These are phyloP conservation scores for Stichodactyla helianthus DNA, from an alignment of 64 coral and sea anemone genomes.

Conservation along the genomic window DNA sequence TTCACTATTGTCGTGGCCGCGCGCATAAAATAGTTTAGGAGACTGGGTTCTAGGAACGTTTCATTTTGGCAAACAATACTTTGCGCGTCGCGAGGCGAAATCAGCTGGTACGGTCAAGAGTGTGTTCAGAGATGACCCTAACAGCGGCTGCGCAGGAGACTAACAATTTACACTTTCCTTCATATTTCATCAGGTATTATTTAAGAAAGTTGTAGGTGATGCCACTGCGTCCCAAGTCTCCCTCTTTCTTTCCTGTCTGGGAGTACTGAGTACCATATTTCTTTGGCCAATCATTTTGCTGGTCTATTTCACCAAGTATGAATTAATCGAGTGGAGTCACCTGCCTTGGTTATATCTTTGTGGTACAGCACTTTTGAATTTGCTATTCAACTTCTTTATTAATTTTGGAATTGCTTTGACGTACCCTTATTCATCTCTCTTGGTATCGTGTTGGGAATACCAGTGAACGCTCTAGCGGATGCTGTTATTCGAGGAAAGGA, in stretches of 20 bases:
- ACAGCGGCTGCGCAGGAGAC: too few species aligned
- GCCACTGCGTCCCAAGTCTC: slow-evolving; percentile 69
- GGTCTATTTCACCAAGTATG: slow-evolving; percentile 64
- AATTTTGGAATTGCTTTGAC: slow-evolving; percentile 92
- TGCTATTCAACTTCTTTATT: slow-evolving; percentile 81
- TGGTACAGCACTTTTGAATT: slow-evolving; percentile 51
- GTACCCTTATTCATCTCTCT: slow-evolving; percentile 84
- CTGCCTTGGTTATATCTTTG: slow-evolving; percentile 81
- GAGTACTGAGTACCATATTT: slow-evolving; percentile 57
- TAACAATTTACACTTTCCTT: too few species aligned
- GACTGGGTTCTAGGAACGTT: too few species aligned
- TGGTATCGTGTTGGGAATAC: slow-evolving; percentile 85
- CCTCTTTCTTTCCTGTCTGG: slow-evolving; percentile 66
- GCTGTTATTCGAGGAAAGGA: slow-evolving; percentile 47
- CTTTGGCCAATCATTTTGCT: slow-evolving; percentile 73
- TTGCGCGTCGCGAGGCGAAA: too few species aligned
- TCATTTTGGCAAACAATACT: too few species aligned
- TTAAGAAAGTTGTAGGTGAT: slow-evolving; percentile 76
- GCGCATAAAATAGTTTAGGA: too few species aligned
- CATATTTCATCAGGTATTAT: slow-evolving; percentile 46
- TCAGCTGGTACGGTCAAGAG: too few species aligned
- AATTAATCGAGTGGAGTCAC: slow-evolving; percentile 56
- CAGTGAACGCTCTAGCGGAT: slow-evolving; percentile 74
- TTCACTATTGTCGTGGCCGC: too few species aligned
- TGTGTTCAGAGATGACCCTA: too few species aligned